Conservation (phyloP, 2,888 invertebrate genomes). For the Trichopoda pennipes region DNA sequence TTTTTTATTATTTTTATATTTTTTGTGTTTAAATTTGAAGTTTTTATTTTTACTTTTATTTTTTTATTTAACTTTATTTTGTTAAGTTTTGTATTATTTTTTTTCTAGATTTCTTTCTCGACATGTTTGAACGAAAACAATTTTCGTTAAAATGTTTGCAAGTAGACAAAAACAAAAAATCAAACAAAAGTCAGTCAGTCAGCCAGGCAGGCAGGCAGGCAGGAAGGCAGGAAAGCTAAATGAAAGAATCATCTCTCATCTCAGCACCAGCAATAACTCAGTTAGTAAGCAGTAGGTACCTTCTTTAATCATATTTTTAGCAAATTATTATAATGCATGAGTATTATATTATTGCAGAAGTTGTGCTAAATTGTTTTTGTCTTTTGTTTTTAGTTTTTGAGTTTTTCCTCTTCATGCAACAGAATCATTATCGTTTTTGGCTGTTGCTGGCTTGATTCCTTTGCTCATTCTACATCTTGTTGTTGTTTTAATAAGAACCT, state of each 20-base stretch:
- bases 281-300: constrained; percentile 63
- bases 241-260: too few relatives aligned
- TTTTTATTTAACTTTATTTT: constrained; percentile 12
- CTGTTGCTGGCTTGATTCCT: constrained; percentile 21
- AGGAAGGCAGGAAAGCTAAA: too few relatives aligned
- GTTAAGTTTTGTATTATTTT: neutral
- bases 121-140: constrained; percentile 14
- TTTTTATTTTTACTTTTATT: too few relatives aligned
- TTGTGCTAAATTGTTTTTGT: constrained; percentile 65
- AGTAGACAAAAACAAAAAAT: neutral
- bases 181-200: neutral
- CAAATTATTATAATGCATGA: constrained; percentile 80
- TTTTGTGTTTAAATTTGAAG: constrained; percentile 4
- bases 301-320: constrained; percentile 78
- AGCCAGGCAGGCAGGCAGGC: too few relatives aligned
- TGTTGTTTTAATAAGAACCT: constrained; percentile 26
- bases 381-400: neutral
- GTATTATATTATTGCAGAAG: constrained; percentile 76
- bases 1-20: constrained; percentile 1
- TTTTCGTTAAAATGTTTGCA: constrained; percentile 20
- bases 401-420: neutral
- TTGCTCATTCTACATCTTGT: neutral
- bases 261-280: constrained; percentile 6
- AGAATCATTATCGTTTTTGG: constrained; percentile 11
- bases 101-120: neutral